Conservation (phyloP, 2,797 vertebrate genomes). For the Anguilla megastoma region DNA sequence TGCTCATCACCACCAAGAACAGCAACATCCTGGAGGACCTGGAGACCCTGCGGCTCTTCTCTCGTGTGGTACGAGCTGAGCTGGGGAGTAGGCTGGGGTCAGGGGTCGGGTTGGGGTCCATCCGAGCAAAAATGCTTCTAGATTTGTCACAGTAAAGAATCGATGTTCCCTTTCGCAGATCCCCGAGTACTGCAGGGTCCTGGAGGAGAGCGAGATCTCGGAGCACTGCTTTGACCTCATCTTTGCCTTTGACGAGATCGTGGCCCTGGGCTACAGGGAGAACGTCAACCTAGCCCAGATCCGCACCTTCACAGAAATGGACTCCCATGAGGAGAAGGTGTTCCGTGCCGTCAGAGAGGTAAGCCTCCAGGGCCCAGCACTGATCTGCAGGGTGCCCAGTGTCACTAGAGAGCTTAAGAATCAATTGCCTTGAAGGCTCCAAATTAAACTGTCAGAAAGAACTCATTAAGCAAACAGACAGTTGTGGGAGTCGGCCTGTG, state of each 20-base stretch:
- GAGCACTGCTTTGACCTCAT: conserved; percentile 98
- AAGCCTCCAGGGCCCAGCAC: conserved; percentile 36
- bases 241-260: conserved; percentile 98
- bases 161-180: conserved; percentile 71
- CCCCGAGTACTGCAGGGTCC: conserved; percentile 93
- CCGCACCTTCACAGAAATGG: conserved; percentile 99
- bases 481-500: neutral
- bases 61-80: conserved; percentile 84
- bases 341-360: conserved; percentile 98
- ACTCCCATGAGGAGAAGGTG: conserved; percentile 97
- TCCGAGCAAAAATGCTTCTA: too few species aligned
- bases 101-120: too few species aligned
- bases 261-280: conserved; percentile 95
- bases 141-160: neutral
- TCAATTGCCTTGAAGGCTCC: neutral
- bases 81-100: neutral
- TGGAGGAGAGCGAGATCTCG: conserved; percentile 95
- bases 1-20: conserved; percentile 98
- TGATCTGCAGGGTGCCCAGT: too few species aligned
- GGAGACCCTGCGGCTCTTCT: conserved; percentile 95
- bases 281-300: conserved; percentile 98
- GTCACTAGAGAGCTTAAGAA: too few species aligned
- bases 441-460: neutral
- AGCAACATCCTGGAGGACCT: conserved; percentile 99
- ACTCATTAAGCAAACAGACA: neutral